Conservation (phyloP, 2,888 invertebrate genomes). For the Sinopyrophorus schimmeli region DNA sequence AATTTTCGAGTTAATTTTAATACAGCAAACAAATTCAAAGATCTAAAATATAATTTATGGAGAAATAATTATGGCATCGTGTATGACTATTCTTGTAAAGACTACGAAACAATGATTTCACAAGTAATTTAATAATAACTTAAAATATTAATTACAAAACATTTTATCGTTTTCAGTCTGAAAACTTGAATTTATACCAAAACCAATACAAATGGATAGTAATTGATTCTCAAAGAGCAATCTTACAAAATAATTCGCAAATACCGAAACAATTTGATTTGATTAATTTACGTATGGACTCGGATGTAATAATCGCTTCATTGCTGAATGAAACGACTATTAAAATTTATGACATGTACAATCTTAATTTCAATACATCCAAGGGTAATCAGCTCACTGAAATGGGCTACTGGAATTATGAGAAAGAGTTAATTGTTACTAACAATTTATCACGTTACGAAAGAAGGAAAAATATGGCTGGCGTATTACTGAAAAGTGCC, state of each 20-base stretch:
- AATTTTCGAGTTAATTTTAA: too few species aligned
- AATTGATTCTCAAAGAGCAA: neutral
- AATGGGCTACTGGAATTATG: slow-evolving; percentile 1
- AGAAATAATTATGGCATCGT: too few species aligned
- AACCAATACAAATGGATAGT: slow-evolving; percentile 16
- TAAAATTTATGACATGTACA: slow-evolving; percentile 39
- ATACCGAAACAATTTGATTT: slow-evolving; percentile 1
- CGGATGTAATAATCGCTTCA: slow-evolving; percentile 36
- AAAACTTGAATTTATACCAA: slow-evolving; percentile 4
- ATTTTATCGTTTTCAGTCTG: slow-evolving; percentile 9
- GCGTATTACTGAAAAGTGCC: slow-evolving; percentile 37
- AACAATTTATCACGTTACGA: slow-evolving; percentile 31
- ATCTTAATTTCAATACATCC: slow-evolving; percentile 32
- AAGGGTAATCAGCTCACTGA: slow-evolving; percentile 3
- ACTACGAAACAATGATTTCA: too few species aligned
- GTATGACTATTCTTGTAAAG: too few species aligned
- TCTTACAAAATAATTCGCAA: neutral
- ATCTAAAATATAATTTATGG: too few species aligned
- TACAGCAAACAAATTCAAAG: too few species aligned
- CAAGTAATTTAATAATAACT: too few species aligned
- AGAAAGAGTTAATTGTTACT: neutral
- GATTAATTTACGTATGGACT: slow-evolving; percentile 33
- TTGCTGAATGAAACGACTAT: slow-evolving; percentile 12
- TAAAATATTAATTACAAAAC: too few species aligned
- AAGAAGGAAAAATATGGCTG: slow-evolving; percentile 40